Evolutionary conservation across 2,888 invertebrate genomes (phyloP).

Genomic region (Saturnia japonica): DNA sequence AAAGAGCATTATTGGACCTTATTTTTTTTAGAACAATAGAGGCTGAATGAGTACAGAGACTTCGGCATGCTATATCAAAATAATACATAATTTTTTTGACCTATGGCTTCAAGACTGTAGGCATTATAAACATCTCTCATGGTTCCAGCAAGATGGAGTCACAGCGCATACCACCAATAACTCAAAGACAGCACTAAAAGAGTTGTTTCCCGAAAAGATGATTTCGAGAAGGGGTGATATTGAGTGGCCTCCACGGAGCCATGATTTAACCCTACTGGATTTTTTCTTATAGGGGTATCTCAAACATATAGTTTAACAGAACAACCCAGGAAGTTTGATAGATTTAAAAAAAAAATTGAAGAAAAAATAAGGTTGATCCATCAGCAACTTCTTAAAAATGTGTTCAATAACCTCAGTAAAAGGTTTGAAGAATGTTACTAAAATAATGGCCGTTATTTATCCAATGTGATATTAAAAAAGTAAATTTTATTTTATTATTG

Average conservation of each 20-base stretch:
- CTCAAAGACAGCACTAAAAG: no score
- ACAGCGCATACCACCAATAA: no score
- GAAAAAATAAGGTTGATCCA: neutral
- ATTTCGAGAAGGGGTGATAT: no score
- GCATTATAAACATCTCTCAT: neutral
- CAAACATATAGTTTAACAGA: neutral
- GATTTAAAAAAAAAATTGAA: neutral
- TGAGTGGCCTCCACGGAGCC: neutral
- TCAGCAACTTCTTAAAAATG: neutral
- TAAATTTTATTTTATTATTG: neutral
- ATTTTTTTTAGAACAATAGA: no score
- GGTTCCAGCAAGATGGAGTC: no score
- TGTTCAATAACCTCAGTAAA: neutral
- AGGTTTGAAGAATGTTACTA: neutral
- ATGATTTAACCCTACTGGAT: neutral
- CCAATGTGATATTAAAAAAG: no score
- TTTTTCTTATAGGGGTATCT: neutral
- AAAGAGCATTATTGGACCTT: no score
- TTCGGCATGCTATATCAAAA: neutral
- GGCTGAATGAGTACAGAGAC: no score
- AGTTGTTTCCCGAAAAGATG: no score
- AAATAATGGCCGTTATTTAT: neutral
- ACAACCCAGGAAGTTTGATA: neutral
- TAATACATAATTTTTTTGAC: neutral
- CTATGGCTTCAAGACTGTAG: neutral